Conservation (phyloP, 2,888 invertebrate species). For the Tetramorium bicarinatum region DNA sequence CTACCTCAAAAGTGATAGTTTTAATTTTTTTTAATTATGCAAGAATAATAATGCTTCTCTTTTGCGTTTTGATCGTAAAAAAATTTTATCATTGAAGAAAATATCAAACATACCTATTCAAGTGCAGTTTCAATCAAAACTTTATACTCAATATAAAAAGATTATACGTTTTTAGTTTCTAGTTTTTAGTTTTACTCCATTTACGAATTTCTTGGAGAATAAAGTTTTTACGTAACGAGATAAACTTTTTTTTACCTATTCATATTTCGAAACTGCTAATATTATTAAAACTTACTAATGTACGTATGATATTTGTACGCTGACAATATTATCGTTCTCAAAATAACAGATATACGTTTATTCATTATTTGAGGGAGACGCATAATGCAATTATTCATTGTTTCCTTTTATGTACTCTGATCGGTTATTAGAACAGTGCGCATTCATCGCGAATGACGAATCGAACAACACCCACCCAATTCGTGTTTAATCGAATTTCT, state of each 20-base stretch:
- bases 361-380: conserved; percentile 14
- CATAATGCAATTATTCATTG: conserved; percentile 64
- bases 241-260: not conserved
- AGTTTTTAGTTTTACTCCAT: not conserved
- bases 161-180: not conserved
- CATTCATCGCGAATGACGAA: conserved; percentile 19
- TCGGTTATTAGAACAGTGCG: conserved; percentile 49
- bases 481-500: conserved; percentile 18
- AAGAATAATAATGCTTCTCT: not conserved
- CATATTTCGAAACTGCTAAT: not conserved
- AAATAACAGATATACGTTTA: conserved; percentile 55
- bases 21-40: not conserved
- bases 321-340: not conserved
- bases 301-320: not conserved
- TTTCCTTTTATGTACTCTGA: conserved; percentile 16
- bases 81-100: not conserved
- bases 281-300: not conserved
- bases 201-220: not conserved
- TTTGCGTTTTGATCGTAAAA: not conserved
- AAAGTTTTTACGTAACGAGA: not conserved
- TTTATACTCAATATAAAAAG: conserved; percentile 3
- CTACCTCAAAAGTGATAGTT: not conserved
- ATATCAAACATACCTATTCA: not conserved
- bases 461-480: not conserved
- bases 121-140: not conserved